phyloP scores from a whole-genome alignment of 2,888 invertebrate species.

The Pristionchus japonicus region DNA sequence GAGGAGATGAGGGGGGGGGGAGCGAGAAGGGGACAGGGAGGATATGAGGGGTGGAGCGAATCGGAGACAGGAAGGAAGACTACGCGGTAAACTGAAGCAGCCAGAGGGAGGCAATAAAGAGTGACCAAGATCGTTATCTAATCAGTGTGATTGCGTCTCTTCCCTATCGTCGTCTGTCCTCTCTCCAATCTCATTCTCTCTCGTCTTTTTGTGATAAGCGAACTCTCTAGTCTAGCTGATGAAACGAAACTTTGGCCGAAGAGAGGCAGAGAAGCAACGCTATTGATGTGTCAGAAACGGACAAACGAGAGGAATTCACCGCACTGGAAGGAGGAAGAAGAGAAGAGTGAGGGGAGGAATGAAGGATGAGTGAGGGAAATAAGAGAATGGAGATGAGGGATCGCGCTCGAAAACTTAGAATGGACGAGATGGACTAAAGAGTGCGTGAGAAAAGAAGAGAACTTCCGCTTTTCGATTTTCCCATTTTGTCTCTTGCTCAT shows the following conservation, averaged over 20 bases:
- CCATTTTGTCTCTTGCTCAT: not conserved
- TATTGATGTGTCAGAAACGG: not conserved
- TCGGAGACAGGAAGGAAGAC: not conserved
- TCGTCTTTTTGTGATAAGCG: not conserved
- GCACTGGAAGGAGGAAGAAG: not conserved
- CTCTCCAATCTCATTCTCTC: not conserved
- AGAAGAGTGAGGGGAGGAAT: slow-evolving; percentile 1
- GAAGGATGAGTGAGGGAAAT: not conserved
- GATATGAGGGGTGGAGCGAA: not conserved
- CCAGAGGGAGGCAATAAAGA: not conserved
- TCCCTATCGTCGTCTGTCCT: not conserved
- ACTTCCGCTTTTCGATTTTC: not conserved
- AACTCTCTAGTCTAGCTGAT: slow-evolving; percentile 31
- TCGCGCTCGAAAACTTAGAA: not conserved
- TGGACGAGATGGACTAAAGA: not conserved
- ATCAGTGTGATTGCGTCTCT: not conserved
- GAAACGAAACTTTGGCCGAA: not conserved
- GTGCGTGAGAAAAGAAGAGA: not conserved
- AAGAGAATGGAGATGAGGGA: not conserved
- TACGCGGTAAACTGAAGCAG: not conserved
- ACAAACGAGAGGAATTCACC: not conserved
- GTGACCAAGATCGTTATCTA: not conserved
- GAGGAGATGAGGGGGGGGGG: not conserved
- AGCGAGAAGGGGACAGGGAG: not conserved
- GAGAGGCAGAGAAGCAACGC: not conserved